Conservation (phyloP, 2,113 vertebrate species). For the Stegostoma tigrinum region DNA sequence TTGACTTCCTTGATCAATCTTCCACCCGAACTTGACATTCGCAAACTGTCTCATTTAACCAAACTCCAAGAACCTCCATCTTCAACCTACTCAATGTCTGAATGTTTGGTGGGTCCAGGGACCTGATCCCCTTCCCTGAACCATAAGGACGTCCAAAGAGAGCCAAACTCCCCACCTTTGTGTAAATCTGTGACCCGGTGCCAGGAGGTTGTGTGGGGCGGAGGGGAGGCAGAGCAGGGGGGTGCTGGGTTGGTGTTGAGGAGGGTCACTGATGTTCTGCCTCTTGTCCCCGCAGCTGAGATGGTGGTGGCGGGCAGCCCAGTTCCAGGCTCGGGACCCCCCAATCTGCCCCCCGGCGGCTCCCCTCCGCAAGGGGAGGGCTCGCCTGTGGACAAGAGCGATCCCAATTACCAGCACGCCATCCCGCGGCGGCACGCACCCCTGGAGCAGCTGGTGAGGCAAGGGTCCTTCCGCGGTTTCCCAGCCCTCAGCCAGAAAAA, state of each 20-base stretch:
- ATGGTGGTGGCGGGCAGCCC: slow-evolving; percentile 44
- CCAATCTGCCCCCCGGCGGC: slow-evolving; percentile 57
- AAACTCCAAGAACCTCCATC: background rate
- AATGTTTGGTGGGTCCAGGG: background rate
- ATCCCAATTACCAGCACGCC: slow-evolving; percentile 60
- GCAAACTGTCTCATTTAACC: background rate
- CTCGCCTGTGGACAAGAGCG: slow-evolving; percentile 65
- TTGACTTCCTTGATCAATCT: background rate
- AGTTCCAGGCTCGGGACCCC: slow-evolving; percentile 49
- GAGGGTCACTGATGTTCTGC: background rate
- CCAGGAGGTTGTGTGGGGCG: too few species aligned
- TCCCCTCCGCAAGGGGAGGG: slow-evolving; percentile 72
- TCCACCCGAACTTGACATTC: background rate
- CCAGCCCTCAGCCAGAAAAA: slow-evolving; percentile 84
- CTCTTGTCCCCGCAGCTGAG: background rate
- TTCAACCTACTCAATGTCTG: too few species aligned
- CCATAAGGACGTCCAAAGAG: too few species aligned
- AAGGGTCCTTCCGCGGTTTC: slow-evolving; percentile 84
- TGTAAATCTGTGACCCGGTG: background rate
- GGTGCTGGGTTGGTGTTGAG: too few species aligned
- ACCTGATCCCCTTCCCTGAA: background rate
- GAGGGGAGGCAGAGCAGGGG: too few species aligned
- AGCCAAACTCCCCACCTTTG: too few species aligned
- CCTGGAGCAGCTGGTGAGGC: slow-evolving; percentile 82
- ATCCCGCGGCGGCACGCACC: slow-evolving; percentile 84